Percentiles rank a stretch among this genome's conserved stretches.
Conservation (phyloP, 2,797 vertebrate genomes). For the Molossus molossus region DNA sequence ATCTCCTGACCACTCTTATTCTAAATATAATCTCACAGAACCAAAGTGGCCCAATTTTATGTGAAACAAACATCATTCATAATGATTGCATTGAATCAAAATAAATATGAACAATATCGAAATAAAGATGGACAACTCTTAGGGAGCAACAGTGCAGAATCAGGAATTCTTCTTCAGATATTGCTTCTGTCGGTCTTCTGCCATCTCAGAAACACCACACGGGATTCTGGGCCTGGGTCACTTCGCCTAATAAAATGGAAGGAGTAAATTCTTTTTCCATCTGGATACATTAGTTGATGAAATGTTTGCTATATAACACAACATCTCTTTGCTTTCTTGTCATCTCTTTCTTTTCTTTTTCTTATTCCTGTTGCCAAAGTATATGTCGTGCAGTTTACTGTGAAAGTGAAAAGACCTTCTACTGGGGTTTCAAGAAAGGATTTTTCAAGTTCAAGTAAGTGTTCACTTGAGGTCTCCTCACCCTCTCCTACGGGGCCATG, state of each 20-base stretch:
- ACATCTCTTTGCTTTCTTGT: background rate
- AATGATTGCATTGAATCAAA: background rate
- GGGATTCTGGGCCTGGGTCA: background rate
- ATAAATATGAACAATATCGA: background rate
- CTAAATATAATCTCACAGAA: conserved; percentile 42
- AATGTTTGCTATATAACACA: background rate
- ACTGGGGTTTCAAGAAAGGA: conserved; percentile 38
- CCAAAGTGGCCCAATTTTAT: background rate
- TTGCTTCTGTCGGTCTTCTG: background rate
- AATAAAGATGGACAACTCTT: background rate
- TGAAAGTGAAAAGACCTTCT: conserved; percentile 52
- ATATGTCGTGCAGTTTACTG: background rate
- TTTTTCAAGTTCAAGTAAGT: conserved; percentile 71
- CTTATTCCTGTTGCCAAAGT: background rate
- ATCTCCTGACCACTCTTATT: background rate
- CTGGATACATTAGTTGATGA: background rate
- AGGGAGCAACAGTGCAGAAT: background rate
- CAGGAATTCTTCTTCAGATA: rapidly evolving
- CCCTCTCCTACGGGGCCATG: conserved; percentile 45
- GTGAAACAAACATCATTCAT: background rate
- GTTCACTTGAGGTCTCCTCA: conserved; percentile 31
- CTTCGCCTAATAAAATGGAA: background rate
- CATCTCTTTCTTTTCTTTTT: conserved; percentile 25
- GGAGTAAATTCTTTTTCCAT: background rate
- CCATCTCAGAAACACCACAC: background rate